phyloP scores from a whole-genome alignment of 2,888 invertebrate genomes.

The Gerris lacustris region DNA sequence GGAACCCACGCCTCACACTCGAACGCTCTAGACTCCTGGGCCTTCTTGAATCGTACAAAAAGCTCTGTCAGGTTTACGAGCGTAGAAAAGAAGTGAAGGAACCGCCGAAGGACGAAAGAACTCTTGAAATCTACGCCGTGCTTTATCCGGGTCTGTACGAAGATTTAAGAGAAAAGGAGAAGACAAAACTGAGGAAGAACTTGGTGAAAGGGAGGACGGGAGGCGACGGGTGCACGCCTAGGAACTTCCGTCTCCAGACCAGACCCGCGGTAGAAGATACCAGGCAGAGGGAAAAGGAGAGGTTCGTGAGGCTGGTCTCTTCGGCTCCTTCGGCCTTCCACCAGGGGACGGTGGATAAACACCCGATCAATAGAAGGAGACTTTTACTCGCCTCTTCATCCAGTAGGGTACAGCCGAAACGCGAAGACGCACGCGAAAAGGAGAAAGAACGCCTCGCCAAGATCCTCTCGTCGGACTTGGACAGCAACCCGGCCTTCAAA shows the following conservation, averaged over 20 bases:
- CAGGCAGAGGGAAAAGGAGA: conserved; percentile 25
- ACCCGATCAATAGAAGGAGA: neutral
- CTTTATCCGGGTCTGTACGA: conserved; percentile 25
- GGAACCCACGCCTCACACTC: conserved; percentile 21
- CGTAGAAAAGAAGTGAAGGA: conserved; percentile 13
- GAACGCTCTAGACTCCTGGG: conserved; percentile 21
- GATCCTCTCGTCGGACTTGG: conserved; percentile 22
- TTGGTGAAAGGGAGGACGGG: conserved; percentile 17
- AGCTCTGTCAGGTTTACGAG: conserved; percentile 19
- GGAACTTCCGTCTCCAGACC: neutral
- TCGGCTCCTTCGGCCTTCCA: conserved; percentile 23
- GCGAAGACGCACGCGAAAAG: conserved; percentile 20
- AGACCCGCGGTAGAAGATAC: conserved; percentile 14
- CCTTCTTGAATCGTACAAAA: conserved; percentile 23
- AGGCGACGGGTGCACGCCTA: neutral
- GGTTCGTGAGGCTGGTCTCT: conserved; percentile 22
- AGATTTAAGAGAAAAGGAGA: conserved; percentile 23
- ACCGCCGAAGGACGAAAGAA: conserved; percentile 7
- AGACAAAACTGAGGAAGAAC: conserved; percentile 19
- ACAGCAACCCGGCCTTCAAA: conserved; percentile 15
- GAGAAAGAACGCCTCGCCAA: conserved; percentile 24
- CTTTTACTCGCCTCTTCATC: neutral
- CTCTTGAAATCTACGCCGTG: conserved; percentile 23
- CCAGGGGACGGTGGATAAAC: neutral
- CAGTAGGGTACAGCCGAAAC: neutral